These are phyloP conservation scores for Leucoptera coffeella DNA, from an alignment of 2,888 invertebrate genomes.

Conservation along the genomic window DNA sequence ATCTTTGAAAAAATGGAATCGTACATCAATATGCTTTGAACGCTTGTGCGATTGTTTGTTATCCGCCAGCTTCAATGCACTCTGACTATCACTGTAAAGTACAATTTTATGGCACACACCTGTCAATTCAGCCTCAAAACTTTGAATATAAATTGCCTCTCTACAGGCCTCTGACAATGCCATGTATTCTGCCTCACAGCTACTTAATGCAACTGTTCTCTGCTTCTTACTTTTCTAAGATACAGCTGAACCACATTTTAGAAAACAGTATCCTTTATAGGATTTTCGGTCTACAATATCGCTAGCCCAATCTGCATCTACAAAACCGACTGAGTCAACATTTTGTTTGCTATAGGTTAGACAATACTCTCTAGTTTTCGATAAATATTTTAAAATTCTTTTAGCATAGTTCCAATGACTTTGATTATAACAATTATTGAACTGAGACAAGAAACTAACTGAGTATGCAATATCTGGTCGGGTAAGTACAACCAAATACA, in stretches of 20 bases:
- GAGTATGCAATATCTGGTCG: slow-evolving; percentile 8
- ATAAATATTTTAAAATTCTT: slow-evolving; percentile 7
- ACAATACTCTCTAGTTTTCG: background rate
- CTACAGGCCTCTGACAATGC: slow-evolving; percentile 5
- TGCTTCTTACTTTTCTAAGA: slow-evolving; percentile 12
- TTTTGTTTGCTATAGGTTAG: background rate
- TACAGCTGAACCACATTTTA: slow-evolving; percentile 9
- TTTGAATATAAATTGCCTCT: slow-evolving; percentile 5
- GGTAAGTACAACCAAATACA: slow-evolving; percentile 8
- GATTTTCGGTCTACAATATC: slow-evolving; percentile 14
- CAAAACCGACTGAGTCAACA: background rate
- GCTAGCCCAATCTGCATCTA: slow-evolving; percentile 2
- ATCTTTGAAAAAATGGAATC: background rate
- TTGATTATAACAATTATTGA: slow-evolving; percentile 8
- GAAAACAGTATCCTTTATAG: slow-evolving; percentile 10
- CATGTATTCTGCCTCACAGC: slow-evolving; percentile 4
- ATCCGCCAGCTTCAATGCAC: slow-evolving; percentile 5
- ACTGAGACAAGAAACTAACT: slow-evolving; percentile 8
- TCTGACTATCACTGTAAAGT: slow-evolving; percentile 5
- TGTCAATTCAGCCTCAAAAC: slow-evolving; percentile 4
- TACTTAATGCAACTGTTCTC: slow-evolving; percentile 11
- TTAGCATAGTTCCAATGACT: slow-evolving; percentile 8
- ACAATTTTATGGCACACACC: slow-evolving; percentile 4
- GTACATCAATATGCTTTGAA: background rate
- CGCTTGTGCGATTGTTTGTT: slow-evolving; percentile 3